Evolutionary conservation across 2,113 vertebrate species (phyloP).

Genomic region (Sinosuthora webbiana): DNA sequence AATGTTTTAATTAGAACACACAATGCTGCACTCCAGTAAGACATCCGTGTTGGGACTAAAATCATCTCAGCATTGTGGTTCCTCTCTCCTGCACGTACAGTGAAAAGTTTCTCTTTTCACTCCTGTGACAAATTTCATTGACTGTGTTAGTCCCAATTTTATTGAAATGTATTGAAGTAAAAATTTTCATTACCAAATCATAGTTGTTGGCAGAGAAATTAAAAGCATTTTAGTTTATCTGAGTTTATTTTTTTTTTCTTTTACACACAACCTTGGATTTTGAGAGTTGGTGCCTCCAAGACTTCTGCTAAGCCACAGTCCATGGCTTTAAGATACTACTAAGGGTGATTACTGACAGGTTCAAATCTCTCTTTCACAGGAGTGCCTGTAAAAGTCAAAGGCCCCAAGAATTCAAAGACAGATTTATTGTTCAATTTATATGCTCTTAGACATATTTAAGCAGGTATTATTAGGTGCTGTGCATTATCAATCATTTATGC

Average conservation of each 20-base stretch:
- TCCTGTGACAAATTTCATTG: not conserved
- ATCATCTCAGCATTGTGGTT: not conserved
- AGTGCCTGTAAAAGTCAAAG: not conserved
- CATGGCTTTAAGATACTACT: not conserved
- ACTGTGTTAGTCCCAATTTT: not conserved
- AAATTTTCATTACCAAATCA: not conserved
- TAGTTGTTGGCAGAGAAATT: not conserved
- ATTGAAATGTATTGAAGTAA: not conserved
- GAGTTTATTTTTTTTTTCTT: not conserved
- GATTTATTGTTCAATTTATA: not conserved
- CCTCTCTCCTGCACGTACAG: accelerated
- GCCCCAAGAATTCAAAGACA: not conserved
- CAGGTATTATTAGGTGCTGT: not conserved
- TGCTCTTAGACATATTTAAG: not conserved
- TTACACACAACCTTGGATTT: not conserved
- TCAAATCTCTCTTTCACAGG: not conserved
- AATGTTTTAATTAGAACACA: not conserved
- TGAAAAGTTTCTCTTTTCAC: not conserved
- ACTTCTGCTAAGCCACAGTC: not conserved
- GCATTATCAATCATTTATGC: not conserved
- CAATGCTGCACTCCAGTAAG: not conserved
- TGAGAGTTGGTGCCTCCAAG: not conserved
- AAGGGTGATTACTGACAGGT: not conserved
- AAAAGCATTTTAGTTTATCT: not conserved
- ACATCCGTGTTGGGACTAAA: not conserved